Base-by-base conservation (phyloP, 2,888 invertebrate species). In the Aphodius granarius region DNA sequence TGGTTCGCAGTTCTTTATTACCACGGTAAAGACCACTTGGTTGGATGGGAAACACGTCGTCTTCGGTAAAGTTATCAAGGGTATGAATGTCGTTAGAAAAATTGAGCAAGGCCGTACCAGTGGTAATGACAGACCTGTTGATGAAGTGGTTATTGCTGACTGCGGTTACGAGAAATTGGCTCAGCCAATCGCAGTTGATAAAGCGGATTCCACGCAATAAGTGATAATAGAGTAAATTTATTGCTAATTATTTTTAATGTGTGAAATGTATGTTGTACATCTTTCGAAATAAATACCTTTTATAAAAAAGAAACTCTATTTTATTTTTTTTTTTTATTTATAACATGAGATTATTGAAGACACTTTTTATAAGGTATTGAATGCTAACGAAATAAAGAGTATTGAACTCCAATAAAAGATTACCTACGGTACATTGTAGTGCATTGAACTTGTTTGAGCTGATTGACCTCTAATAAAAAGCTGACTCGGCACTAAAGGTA, bases 1-100 rank as follows among this genome's bases (percentile, higher is more conserved):
- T 85, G 98, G 98, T 23, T 98, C 98, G 0, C 99, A 99, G 86
- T 99, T 99, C 90, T 99, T 99, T 86, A 97, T 99, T 82, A 99
- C 98, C 22, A 94, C 94, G 2, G 93, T 93, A 81, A 91, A 93
- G 84, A 96, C 96, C 0, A 89, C 93, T 15, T 96, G 96, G 96
- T 89, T 99, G 71, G 97, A 99, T 88, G 97, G 96, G 74, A 92
- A 95, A 86, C 98, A 99, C 86, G 98, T 99, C 80, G 98, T 99
- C 15, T 99, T 99, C 86, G 99, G 98, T 80, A 98, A 98, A 90
- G 87, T 99, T 76, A 85, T 94, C 71, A 91, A 92, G 82, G 96
- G 96, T 88, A 96, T 96, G 95, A 92, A 92, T 87, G 88, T 97
- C 76, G 93, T 98, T 2, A 91, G 94, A 75, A 93, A 94, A 87